A percentile compares a stretch with the other conserved stretches of the same genome.
Evolutionary conservation across 2,888 invertebrate species (phyloP).

Genomic region (Melinaea marsaeus): DNA sequence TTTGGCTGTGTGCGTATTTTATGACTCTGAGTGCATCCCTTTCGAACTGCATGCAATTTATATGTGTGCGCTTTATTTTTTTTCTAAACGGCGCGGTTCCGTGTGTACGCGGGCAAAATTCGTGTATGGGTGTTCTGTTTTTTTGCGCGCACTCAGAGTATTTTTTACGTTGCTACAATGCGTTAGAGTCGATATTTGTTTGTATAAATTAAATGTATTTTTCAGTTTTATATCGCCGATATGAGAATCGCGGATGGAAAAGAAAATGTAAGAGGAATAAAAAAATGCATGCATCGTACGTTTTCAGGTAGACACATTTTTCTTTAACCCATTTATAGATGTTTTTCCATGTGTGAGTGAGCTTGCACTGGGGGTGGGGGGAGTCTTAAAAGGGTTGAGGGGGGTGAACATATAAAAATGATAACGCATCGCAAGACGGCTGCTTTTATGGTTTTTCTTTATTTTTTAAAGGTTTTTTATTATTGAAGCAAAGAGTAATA

Average conservation of each 20-base stretch:
- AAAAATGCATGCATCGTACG: slow-evolving; percentile 75
- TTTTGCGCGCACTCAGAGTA: slow-evolving; percentile 41
- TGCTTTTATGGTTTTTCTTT: slow-evolving; percentile 77
- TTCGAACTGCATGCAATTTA: slow-evolving; percentile 76
- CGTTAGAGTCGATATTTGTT: slow-evolving; percentile 40
- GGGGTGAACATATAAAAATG: slow-evolving; percentile 75
- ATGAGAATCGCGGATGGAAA: slow-evolving; percentile 77
- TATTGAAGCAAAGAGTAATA: slow-evolving; percentile 52
- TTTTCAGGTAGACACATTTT: slow-evolving; percentile 79
- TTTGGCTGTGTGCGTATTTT: slow-evolving; percentile 64
- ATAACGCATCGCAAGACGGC: slow-evolving; percentile 78
- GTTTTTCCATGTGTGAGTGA: slow-evolving; percentile 56
- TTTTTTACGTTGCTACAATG: slow-evolving; percentile 37
- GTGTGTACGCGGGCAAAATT: slow-evolving; percentile 55
- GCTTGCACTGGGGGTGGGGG: slow-evolving; percentile 53
- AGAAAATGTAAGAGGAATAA: slow-evolving; percentile 75
- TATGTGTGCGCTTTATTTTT: slow-evolving; percentile 76
- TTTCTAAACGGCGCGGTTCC: slow-evolving; percentile 66
- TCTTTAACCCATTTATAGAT: slow-evolving; percentile 77
- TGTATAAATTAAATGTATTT: slow-evolving; percentile 64
- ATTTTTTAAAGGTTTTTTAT: slow-evolving; percentile 73
- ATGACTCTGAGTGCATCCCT: slow-evolving; percentile 78
- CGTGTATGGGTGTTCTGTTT: slow-evolving; percentile 68
- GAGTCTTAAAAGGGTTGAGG: slow-evolving; percentile 52
- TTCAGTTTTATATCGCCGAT: slow-evolving; percentile 78